Evolutionary conservation across 1,140 invertebrate genomes (phyloP).

Genomic region (Hirudo medicinalis): DNA sequence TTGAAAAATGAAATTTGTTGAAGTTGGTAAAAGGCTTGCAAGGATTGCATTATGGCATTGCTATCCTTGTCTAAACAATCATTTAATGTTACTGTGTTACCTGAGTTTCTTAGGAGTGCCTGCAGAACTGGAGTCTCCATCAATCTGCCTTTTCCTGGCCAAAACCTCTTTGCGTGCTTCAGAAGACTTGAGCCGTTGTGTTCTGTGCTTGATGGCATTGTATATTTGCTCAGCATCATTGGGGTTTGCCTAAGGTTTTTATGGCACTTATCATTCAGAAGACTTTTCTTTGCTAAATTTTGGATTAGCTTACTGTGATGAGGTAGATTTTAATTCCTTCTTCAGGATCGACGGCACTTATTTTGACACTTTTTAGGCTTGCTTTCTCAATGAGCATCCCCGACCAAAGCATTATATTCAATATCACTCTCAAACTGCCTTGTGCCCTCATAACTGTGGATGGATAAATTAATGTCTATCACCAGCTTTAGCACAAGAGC

Average conservation of each 20-base stretch:
- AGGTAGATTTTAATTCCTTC: conserved; percentile 69
- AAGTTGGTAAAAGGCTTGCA: not conserved
- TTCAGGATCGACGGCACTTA: conserved; percentile 72
- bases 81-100: too few relatives aligned
- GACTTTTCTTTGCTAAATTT: not conserved
- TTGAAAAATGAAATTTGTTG: not conserved
- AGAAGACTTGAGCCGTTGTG: conserved; percentile 33
- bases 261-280: too few relatives aligned
- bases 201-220: conserved; percentile 53
- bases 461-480: not conserved
- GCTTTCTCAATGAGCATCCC: conserved; percentile 78
- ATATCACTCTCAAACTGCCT: conserved; percentile 70
- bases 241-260: conserved; percentile 51
- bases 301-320: conserved; percentile 52
- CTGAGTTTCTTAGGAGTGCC: too few relatives aligned
- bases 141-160: too few relatives aligned
- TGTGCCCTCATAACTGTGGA: conserved; percentile 61
- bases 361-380: conserved; percentile 67
- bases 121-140: too few relatives aligned
- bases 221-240: conserved; percentile 63
- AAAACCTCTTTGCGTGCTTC: conserved; percentile 24
- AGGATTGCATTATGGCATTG: too few relatives aligned
- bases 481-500: not conserved
- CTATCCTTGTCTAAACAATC: too few relatives aligned
- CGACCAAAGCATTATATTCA: conserved; percentile 85